Conservation (phyloP, 2,888 invertebrate genomes). For the Sesia apiformis region DNA sequence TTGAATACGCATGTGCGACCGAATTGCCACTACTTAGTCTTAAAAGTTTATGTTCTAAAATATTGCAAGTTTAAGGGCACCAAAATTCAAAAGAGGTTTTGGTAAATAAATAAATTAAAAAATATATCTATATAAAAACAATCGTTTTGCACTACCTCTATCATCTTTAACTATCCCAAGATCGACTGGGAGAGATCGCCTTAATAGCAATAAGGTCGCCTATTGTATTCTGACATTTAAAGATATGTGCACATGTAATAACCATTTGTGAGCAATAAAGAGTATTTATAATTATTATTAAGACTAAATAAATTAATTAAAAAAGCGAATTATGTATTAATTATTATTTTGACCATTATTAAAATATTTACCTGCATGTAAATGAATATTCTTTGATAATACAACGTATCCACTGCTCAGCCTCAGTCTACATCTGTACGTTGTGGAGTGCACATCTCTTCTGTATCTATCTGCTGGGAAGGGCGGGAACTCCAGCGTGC, state of each 20-base stretch:
- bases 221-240: neutral
- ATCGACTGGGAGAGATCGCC: no score
- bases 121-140: no score
- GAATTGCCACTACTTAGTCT: no score
- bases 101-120: no score
- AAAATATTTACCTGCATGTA: constrained; percentile 84
- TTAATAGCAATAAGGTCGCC: no score
- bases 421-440: constrained; percentile 80
- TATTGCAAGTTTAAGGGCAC: no score
- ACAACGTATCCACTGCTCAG: constrained; percentile 72
- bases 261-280: neutral
- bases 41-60: no score
- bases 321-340: neutral
- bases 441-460: constrained; percentile 88
- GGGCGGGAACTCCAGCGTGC: constrained; percentile 89
- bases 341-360: no score
- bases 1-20: no score
- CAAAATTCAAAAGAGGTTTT: no score
- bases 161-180: no score
- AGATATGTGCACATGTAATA: neutral
- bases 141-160: no score
- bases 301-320: neutral
- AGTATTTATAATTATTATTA: neutral
- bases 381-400: constrained; percentile 88
- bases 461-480: constrained; percentile 87